phyloP scores from a whole-genome alignment of 2,797 vertebrate genomes.

The Crenichthys baileyi region DNA sequence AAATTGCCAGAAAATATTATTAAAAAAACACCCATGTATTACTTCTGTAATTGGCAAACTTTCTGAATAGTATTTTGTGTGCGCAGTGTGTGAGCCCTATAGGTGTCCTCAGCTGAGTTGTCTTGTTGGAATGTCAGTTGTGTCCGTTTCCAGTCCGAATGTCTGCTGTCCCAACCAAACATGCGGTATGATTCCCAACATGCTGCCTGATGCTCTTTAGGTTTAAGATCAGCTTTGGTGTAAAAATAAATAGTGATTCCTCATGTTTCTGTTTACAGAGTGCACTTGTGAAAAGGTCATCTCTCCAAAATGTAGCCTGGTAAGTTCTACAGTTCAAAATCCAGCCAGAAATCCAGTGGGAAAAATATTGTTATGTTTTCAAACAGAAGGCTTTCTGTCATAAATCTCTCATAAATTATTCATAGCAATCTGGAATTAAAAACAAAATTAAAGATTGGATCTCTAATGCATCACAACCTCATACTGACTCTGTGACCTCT shows the following conservation, averaged over 20 bases:
- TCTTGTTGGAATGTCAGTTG: slow-evolving; percentile 85
- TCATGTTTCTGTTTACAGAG: slow-evolving; percentile 76
- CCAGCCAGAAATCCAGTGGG: neutral
- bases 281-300: slow-evolving; percentile 89
- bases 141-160: slow-evolving; percentile 81
- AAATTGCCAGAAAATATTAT: neutral
- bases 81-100: slow-evolving; percentile 89
- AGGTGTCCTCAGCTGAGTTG: slow-evolving; percentile 88
- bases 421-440: neutral
- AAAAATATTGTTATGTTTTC: neutral
- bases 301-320: slow-evolving; percentile 89
- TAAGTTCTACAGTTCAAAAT: slow-evolving; percentile 69
- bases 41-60: neutral
- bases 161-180: slow-evolving; percentile 89
- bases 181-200: slow-evolving; percentile 83
- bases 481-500: slow-evolving; percentile 5
- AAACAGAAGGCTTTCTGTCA: neutral
- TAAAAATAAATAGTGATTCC: neutral
- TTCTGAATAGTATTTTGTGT: neutral
- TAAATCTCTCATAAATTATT: neutral
- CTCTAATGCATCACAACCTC: neutral
- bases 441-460: neutral
- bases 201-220: neutral
- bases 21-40: too few relatives aligned
- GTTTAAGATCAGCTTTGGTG: neutral